A percentile compares a stretch with the other conserved stretches of the same genome.
These are phyloP conservation scores for Mythimna lalbum DNA, from an alignment of 2,888 invertebrate genomes.

Conservation along the genomic window DNA sequence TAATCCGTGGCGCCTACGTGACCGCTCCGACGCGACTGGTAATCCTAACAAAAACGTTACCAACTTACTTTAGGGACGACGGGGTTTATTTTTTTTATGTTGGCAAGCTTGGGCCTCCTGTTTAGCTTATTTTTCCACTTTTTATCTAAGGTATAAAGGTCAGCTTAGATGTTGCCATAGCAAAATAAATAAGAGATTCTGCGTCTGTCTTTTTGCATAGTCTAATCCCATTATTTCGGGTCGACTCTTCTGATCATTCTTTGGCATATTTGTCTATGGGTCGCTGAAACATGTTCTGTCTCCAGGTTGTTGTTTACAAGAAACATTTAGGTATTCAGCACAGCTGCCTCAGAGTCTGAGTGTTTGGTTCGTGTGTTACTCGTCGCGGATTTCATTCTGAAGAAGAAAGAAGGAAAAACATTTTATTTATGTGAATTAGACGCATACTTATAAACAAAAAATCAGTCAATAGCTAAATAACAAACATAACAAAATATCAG, in stretches of 20 bases:
- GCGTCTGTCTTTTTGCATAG: not conserved
- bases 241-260: not conserved
- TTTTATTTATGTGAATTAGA: too few species aligned
- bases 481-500: too few species aligned
- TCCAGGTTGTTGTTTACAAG: not conserved
- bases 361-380: too few species aligned
- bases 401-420: too few species aligned
- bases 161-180: not conserved
- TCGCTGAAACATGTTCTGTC: not conserved
- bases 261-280: not conserved
- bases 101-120: slow-evolving; percentile 14
- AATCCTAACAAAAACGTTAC: slow-evolving; percentile 47
- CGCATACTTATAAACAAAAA: too few species aligned
- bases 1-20: slow-evolving; percentile 54
- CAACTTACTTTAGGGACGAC: slow-evolving; percentile 28
- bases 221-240: not conserved
- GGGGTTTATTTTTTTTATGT: slow-evolving; percentile 32
- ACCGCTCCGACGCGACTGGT: slow-evolving; percentile 43
- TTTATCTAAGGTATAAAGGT: slow-evolving; percentile 17
- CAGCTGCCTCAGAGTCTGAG: too few species aligned
- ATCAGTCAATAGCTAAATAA: too few species aligned
- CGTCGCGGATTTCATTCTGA: too few species aligned
- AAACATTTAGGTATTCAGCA: not conserved
- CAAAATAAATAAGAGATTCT: not conserved
- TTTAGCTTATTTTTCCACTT: slow-evolving; percentile 27